These are phyloP conservation scores for Nemopilema nomurai DNA, from an alignment of 30 jellyfish, hydroid and myxozoan species.

Conservation along the genomic window DNA sequence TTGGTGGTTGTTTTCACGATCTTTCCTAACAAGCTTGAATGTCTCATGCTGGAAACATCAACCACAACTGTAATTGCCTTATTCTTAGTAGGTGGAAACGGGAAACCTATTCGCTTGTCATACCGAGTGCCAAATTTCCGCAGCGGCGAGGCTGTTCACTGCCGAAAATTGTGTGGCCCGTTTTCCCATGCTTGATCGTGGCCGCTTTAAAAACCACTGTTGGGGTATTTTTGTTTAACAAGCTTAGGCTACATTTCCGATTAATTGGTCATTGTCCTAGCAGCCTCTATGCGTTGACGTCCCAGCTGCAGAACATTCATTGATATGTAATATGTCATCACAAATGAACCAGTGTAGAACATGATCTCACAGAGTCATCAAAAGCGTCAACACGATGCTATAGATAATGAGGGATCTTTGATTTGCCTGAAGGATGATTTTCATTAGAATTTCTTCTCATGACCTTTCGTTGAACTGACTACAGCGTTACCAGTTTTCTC, in stretches of 20 bases:
- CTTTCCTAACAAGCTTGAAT: neutral
- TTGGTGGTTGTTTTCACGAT: neutral
- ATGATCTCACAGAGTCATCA: neutral
- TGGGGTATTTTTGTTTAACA: neutral
- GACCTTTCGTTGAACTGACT: neutral
- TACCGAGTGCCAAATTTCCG: constrained; percentile 16
- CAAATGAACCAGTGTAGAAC: neutral
- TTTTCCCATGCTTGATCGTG: neutral
- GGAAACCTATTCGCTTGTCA: constrained; percentile 4
- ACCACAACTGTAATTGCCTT: neutral
- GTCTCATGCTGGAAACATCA: constrained; percentile 21
- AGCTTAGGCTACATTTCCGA: neutral
- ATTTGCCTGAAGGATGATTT: neutral
- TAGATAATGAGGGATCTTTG: neutral
- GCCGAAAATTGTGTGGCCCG: neutral
- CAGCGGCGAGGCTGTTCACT: neutral
- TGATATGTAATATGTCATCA: neutral
- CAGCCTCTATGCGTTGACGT: neutral
- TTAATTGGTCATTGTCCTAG: neutral
- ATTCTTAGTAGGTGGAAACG: constrained; percentile 6
- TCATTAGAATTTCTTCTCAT: neutral
- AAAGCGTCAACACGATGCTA: neutral
- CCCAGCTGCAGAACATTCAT: neutral
- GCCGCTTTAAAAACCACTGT: neutral
- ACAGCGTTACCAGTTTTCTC: neutral